A percentile compares a stretch with the other conserved stretches of the same genome.
Conservation (phyloP, 2,888 invertebrate species). For the Prosapia bicincta region DNA sequence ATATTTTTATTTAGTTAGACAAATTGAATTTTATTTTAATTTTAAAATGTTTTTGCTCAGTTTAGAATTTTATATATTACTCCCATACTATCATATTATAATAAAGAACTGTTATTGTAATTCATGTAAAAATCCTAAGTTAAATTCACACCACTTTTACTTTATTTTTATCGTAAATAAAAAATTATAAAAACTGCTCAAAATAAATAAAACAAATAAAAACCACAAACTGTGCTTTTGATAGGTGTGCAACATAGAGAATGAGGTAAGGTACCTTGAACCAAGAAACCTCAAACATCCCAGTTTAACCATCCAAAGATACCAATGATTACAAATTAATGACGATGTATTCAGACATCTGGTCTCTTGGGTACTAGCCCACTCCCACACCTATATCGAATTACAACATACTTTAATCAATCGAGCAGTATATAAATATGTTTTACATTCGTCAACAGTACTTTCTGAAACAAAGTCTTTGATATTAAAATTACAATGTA, state of each 20-base stretch:
- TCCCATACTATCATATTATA: too few relatives aligned
- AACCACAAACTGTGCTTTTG: background rate
- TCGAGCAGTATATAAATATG: background rate
- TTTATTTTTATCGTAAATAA: background rate
- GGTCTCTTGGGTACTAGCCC: conserved; percentile 26
- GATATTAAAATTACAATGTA: too few relatives aligned
- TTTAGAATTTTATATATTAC: too few relatives aligned
- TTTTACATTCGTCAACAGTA: too few relatives aligned
- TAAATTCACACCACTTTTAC: too few relatives aligned
- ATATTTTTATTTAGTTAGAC: too few relatives aligned
- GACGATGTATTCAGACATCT: conserved; percentile 21
- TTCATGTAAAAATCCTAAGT: too few relatives aligned
- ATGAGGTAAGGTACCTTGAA: conserved; percentile 9
- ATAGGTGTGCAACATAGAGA: background rate
- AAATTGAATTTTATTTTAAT: too few relatives aligned
- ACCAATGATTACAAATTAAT: conserved; percentile 5
- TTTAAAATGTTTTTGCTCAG: too few relatives aligned
- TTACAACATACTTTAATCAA: background rate
- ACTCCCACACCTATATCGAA: conserved; percentile 25
- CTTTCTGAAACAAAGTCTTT: too few relatives aligned
- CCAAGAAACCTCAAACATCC: conserved; percentile 7
- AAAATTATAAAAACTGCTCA: background rate
- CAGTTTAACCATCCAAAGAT: background rate
- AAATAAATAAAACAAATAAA: background rate
- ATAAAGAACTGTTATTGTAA: too few relatives aligned